Percentiles rank a stretch among this genome's conserved stretches.
Evolutionary conservation across 1,140 invertebrate species (phyloP).

Genomic region (Aphelenchoides besseyi): DNA sequence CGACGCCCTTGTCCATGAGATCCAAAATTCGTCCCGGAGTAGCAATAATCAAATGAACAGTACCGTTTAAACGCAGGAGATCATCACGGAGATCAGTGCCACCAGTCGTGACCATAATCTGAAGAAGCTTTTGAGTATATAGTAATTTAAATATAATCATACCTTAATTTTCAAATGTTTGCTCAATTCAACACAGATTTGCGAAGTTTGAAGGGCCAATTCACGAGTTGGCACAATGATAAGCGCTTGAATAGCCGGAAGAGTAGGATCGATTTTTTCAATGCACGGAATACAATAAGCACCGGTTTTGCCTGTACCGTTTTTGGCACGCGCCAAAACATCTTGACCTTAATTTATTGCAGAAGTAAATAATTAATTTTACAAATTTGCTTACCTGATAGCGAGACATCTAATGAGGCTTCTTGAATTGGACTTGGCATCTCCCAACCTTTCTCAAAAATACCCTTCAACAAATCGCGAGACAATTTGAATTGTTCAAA

Average conservation of each 20-base stretch:
- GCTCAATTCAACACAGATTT: slow-evolving; percentile 96
- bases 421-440: slow-evolving; percentile 99
- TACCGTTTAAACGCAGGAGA: slow-evolving; percentile 98
- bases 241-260: slow-evolving; percentile 89
- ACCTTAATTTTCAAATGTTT: slow-evolving; percentile 86
- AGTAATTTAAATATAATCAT: background rate
- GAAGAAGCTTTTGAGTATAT: slow-evolving; percentile 13
- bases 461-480: slow-evolving; percentile 95
- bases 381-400: slow-evolving; percentile 73
- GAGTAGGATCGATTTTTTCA: slow-evolving; percentile 84
- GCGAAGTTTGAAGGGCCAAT: slow-evolving; percentile 94
- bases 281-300: slow-evolving; percentile 97
- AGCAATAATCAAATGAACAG: slow-evolving; percentile 98
- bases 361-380: background rate
- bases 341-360: slow-evolving; percentile 71
- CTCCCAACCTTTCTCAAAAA: slow-evolving; percentile 99
- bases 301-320: slow-evolving; percentile 99
- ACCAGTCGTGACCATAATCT: slow-evolving; percentile 96
- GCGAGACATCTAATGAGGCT: slow-evolving; percentile 93
- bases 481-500: slow-evolving; percentile 99
- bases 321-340: slow-evolving; percentile 95
- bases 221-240: slow-evolving; percentile 98
- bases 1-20: slow-evolving; percentile 98
- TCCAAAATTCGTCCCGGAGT: slow-evolving; percentile 98
- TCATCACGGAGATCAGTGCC: slow-evolving; percentile 97